Evolutionary conservation across 2,888 invertebrate genomes (phyloP), one percentile per base, ranked within the genome.

Genomic region (Polydrusus pterygomalis): DNA sequence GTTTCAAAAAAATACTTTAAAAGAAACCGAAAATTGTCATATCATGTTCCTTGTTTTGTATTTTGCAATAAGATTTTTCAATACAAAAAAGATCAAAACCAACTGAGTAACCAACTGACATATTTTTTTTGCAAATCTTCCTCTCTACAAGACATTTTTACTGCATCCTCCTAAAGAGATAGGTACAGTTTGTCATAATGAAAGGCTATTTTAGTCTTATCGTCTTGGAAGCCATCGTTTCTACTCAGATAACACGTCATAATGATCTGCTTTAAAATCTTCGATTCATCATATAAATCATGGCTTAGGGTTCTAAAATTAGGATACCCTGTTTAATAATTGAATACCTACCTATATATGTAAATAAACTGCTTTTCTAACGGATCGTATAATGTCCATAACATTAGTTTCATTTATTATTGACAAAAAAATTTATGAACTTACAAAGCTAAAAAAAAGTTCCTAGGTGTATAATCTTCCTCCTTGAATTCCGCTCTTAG

Each of bases 271-370:
- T 88, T 89, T 15, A 87, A 81, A 63, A 89, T 88, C 63, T 90
- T 89, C 49, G 90, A 89, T 80, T 91, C 91, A 82, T 91, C 91
- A 80, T 91, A 90, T 86, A 91, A 89, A 78, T 90, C 90, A 83
- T 90, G 90, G 10, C 90, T 90, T 68, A 91, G 81, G 80, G 87
- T 88, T 75, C 90, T 90, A 77, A 11, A 75, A 72, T 25, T 25
- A 25, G 5, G 25, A n/a, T n/a, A n/a, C n/a, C n/a, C n/a, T n/a
- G n/a, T n/a, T n/a, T n/a, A n/a, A n/a, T n/a, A n/a, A n/a, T n/a
- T n/a, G n/a, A n/a, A n/a, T n/a, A n/a, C n/a, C n/a, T n/a, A n/a
- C n/a, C n/a, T n/a, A n/a, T n/a, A n/a, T n/a, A n/a, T n/a, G n/a
- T n/a, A n/a, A n/a, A n/a, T n/a, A n/a, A n/a, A n/a, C n/a, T n/a